phyloP scores from a whole-genome alignment of 2,797 vertebrate species.

The Anomalospiza imberbis region DNA sequence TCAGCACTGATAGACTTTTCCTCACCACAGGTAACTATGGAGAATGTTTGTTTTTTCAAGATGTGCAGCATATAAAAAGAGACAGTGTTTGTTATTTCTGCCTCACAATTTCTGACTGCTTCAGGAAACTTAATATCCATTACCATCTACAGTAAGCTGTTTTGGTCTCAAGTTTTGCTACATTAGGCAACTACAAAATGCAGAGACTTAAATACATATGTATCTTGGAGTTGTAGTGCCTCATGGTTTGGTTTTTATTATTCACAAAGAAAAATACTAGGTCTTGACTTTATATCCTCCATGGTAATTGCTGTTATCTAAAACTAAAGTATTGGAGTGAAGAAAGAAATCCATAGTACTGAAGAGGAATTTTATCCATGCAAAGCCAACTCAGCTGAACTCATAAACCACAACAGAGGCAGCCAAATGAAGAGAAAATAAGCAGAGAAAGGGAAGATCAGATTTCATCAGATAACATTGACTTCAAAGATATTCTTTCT shows the following conservation, averaged over 20 bases:
- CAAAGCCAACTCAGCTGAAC: neutral
- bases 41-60: neutral
- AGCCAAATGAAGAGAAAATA: neutral
- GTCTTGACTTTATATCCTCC: neutral
- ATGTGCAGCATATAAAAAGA: neutral
- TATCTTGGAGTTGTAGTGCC: neutral
- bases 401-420: neutral
- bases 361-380: neutral
- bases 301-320: neutral
- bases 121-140: neutral
- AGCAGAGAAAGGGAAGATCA: neutral
- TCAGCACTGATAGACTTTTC: neutral
- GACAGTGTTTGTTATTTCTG: neutral
- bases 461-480: neutral
- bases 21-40: neutral
- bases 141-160: neutral
- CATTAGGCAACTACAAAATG: neutral
- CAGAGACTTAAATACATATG: neutral
- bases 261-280: neutral
- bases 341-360: neutral
- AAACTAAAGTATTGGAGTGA: neutral
- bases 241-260: neutral
- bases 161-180: neutral
- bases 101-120: neutral
- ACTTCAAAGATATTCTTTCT: neutral